Evolutionary conservation across 2,113 vertebrate species (phyloP).

Genomic region (Labeo rohita): DNA sequence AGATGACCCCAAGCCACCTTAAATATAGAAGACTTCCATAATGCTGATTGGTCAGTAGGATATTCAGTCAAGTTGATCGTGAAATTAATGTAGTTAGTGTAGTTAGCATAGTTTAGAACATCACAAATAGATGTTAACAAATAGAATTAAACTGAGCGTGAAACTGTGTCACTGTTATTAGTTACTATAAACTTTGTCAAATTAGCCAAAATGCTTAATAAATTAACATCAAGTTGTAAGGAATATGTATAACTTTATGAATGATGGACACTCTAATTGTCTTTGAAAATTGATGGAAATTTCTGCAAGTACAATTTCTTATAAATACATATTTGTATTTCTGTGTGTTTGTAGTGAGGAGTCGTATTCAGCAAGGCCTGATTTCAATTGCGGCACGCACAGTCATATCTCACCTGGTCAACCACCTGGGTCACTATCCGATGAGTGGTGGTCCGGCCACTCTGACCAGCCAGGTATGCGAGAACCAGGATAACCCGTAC

Average conservation of each 20-base stretch:
- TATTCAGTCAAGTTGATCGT: neutral
- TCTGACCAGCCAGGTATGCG: slow-evolving; percentile 95
- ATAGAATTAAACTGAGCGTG: neutral
- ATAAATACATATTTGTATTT: neutral
- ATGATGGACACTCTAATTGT: neutral
- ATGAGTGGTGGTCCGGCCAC: slow-evolving; percentile 97
- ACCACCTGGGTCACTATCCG: slow-evolving; percentile 96
- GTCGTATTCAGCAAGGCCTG: slow-evolving; percentile 93
- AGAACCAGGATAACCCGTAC: slow-evolving; percentile 97
- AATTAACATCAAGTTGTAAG: neutral
- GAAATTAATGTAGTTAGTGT: neutral
- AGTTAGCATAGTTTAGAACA: too few relatives aligned
- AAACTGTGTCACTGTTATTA: neutral
- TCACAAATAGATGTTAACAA: neutral
- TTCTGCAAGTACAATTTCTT: neutral
- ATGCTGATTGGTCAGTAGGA: neutral
- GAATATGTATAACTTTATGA: neutral
- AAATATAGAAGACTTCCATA: neutral
- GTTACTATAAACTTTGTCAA: neutral
- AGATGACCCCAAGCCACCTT: neutral
- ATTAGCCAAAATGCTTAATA: neutral
- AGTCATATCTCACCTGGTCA: slow-evolving; percentile 96
- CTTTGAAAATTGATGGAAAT: neutral
- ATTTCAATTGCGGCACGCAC: slow-evolving; percentile 96
- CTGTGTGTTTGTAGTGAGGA: slow-evolving; percentile 83